A percentile compares a stretch with the other conserved stretches of the same genome.
Conservation (phyloP, 1,140 invertebrate species). For the Drosophila truncata region DNA sequence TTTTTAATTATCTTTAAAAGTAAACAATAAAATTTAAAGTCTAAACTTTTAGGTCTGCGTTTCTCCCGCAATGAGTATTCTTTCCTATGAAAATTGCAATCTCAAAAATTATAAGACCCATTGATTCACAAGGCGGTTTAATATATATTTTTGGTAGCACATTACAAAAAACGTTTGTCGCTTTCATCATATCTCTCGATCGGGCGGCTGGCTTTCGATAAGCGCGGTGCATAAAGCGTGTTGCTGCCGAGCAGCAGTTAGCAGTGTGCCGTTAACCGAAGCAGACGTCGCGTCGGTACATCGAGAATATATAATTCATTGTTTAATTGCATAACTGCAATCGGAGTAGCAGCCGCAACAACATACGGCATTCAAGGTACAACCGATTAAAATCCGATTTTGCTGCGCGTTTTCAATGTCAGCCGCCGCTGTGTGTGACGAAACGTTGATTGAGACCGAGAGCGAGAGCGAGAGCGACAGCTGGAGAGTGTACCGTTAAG, state of each 20-base stretch:
- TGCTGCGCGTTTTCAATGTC: constrained; percentile 56
- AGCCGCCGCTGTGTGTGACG: constrained; percentile 15
- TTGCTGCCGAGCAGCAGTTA: constrained; percentile 43
- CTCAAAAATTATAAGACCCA: neutral
- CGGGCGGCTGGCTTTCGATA: constrained; percentile 27
- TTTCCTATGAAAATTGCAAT: neutral
- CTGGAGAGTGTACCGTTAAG: constrained; percentile 54
- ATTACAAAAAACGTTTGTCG: constrained; percentile 5
- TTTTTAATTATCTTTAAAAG: neutral
- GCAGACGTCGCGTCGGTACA: constrained; percentile 20
- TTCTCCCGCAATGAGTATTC: neutral
- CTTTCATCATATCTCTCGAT: constrained; percentile 39
- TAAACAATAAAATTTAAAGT: neutral
- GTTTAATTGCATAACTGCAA: constrained; percentile 38
- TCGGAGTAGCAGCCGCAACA: constrained; percentile 17
- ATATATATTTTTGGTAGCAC: neutral
- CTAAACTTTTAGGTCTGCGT: neutral
- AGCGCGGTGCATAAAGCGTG: constrained; percentile 58
- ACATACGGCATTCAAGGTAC: constrained; percentile 33
- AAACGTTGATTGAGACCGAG: constrained; percentile 15
- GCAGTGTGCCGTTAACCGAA: constrained; percentile 45
- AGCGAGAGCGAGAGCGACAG: neutral
- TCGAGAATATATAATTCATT: constrained; percentile 28
- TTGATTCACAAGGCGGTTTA: neutral
- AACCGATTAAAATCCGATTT: constrained; percentile 52